These are phyloP conservation scores for Harpalus rubripes DNA, from an alignment of 2,888 invertebrate species.

Conservation along the genomic window DNA sequence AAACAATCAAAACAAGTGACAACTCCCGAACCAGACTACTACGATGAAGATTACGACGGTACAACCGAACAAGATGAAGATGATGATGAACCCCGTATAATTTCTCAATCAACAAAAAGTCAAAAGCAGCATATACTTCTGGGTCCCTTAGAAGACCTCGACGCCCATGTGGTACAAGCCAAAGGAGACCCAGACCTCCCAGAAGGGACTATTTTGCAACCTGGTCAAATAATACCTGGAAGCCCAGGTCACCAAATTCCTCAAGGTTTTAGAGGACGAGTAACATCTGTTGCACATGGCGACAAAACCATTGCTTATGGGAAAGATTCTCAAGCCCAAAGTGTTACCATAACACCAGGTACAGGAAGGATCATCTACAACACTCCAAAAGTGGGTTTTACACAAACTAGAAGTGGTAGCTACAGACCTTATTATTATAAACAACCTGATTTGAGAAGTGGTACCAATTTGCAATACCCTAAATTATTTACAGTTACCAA, in stretches of 20 bases:
- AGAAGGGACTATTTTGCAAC: constrained; percentile 81
- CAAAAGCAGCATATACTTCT: constrained; percentile 84
- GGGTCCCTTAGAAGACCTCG: constrained; percentile 80
- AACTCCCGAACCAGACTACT: constrained; percentile 72
- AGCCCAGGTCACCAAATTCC: constrained; percentile 85
- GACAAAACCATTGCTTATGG: constrained; percentile 81
- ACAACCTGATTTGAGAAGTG: constrained; percentile 74
- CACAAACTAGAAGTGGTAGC: constrained; percentile 73
- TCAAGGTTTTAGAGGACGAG: constrained; percentile 83
- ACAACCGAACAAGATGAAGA: constrained; percentile 73
- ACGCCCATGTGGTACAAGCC: constrained; percentile 80
- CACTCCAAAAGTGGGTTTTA: constrained; percentile 74
- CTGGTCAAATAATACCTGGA: constrained; percentile 84
- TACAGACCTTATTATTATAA: constrained; percentile 74
- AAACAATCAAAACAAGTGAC: constrained; percentile 3
- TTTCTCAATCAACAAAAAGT: constrained; percentile 78
- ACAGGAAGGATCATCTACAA: constrained; percentile 74
- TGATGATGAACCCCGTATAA: constrained; percentile 73
- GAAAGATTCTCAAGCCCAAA: constrained; percentile 85
- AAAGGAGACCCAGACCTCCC: constrained; percentile 78
- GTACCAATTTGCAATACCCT: constrained; percentile 78
- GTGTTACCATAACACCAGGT: constrained; percentile 78
- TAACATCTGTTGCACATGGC: constrained; percentile 82
- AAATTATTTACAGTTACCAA: constrained; percentile 89
- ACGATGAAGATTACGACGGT: constrained; percentile 80